Base-by-base conservation (phyloP, 2,113 vertebrate species). In the Epinephelus lanceolatus region DNA sequence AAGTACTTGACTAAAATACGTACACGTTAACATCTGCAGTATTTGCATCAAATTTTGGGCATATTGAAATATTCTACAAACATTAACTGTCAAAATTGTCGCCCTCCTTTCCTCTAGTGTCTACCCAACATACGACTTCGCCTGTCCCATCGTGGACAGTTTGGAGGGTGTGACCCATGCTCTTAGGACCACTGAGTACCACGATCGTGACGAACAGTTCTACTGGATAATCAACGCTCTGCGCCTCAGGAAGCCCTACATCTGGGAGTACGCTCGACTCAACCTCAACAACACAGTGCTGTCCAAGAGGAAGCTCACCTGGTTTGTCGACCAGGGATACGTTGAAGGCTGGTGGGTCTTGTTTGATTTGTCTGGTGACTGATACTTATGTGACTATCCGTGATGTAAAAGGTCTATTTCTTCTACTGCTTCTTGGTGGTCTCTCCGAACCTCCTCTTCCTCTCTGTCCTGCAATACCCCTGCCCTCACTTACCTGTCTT, bases 281-380 rank as follows among this genome's bases (percentile, higher is more conserved):
- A 99, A 99, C 93, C 97, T 99, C 82, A 99, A 99, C 93, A 99
- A 99, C 94, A 99, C 98, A 0, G 95, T 99, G 76, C 94, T 99
- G 0, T 99, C 98, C 47, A 99, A 99, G 94, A 97, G 98, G 86
- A 99, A 98, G 69, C 98, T 99, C 71, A 99, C 98, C 0, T 99
- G 98, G 98, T 99, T 99, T 81, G 98, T 99, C 52, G 96, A 99
- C 0, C 97, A 99, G 93, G 98, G 98, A 65, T 96, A 97, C n/a
- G 98, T 99, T 5, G 98, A 99, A 21, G 98, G 98, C 93, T 99
- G 98, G 98, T 99, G 65, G 72, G 95, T 89, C 0, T 9, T 62
- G 13, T 72, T 37, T 6, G 5, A 25, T 17, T 25, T 10, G 2
- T 33, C 15, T 30, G 1, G 2, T n/a, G 12, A 49, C 25, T 59